Conservation (phyloP, 1,140 invertebrate species). For the Lasioglossum baleicum region DNA sequence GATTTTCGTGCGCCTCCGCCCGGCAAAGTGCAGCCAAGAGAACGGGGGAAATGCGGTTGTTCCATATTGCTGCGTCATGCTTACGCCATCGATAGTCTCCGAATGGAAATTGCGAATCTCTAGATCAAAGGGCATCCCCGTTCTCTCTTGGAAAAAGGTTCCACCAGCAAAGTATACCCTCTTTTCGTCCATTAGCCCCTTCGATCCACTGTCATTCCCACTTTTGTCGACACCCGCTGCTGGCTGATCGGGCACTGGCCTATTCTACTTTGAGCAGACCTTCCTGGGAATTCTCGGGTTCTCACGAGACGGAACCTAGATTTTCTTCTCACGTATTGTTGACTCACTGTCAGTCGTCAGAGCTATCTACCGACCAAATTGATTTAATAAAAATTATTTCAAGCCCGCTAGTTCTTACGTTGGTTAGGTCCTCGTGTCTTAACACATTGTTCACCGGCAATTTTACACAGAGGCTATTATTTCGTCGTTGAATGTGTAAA, state of each 20-base stretch:
- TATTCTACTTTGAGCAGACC: background rate
- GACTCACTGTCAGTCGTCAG: too few species aligned
- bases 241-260: background rate
- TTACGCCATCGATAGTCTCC: conserved; percentile 9
- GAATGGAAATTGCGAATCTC: conserved; percentile 29
- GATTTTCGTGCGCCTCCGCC: background rate
- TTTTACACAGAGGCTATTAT: too few species aligned
- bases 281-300: too few species aligned
- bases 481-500: too few species aligned
- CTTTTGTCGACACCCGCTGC: background rate
- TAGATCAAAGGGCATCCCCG: background rate
- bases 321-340: too few species aligned
- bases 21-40: background rate
- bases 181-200: background rate
- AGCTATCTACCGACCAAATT: too few species aligned
- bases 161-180: background rate
- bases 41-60: background rate
- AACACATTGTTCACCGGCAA: too few species aligned
- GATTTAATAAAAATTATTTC: too few species aligned
- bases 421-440: too few species aligned
- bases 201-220: background rate
- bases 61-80: conserved; percentile 34
- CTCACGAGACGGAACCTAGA: too few species aligned
- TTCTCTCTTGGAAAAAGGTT: background rate
- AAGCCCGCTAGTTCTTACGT: too few species aligned